Evolutionary conservation across 2,888 invertebrate species (phyloP), one percentile per base, ranked within the genome.

Genomic region (Dorcus hopei): DNA sequence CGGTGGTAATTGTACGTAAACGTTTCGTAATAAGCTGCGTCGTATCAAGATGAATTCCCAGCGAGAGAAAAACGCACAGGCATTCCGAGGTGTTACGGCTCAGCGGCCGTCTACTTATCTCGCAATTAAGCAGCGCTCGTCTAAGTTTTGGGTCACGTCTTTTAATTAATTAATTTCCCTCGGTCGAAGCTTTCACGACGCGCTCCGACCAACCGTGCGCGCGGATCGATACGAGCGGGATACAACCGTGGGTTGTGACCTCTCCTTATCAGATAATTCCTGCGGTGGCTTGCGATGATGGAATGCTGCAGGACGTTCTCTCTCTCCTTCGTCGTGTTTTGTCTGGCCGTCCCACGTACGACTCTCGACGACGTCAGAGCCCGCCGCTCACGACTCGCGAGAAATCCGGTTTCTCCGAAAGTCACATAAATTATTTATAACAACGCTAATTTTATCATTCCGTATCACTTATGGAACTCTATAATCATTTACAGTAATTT

Each of bases 361-460:
- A 45, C 23, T 23, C 6, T 45, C 11, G 19, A 45, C 26, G 26
- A 33, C 45, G 45, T 45, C 45, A 45, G 14, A 45, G 45, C 45
- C 45, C 45, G 45, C 45, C 45, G 45, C 14, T 45, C 45, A 19
- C 26, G 26, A 33, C 45, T 45, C 45, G 19, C 45, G 23, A 11
- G 16, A 52, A 60, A 62, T 62, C 62, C 60, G 62, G 59, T 60
- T 60, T 55, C 57, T 51, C n/a, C 45, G 50, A 55, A 57, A 53
- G 59, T 57, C 57, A 49, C 54, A 62, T 59, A 60, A 59, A 62
- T 62, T 62, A 60, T 60, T 58, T 57, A 56, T 62, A 60, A 54
- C 55, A 23, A 54, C 60, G 54, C 62, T 58, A 62, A 62, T 62
- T 62, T 56, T 51, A 56, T 62, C 55, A 58, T 57, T 59, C 57